These are phyloP conservation scores for Setipinna tenuifilis DNA, from an alignment of 2,797 vertebrate genomes.

Conservation along the genomic window DNA sequence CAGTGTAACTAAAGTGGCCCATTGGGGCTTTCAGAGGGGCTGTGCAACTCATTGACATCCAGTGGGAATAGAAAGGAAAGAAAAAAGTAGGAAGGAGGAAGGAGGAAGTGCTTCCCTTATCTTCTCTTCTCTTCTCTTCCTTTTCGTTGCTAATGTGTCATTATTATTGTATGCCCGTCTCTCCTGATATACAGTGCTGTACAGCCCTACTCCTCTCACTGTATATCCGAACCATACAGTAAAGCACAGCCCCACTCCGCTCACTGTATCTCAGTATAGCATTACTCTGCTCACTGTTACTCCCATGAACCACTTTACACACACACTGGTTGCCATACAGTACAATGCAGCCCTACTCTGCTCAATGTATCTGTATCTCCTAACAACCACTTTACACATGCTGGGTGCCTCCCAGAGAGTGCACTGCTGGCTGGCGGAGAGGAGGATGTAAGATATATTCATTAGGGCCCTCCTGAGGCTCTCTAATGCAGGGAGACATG, in stretches of 20 bases:
- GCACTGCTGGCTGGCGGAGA: slow-evolving; percentile 18
- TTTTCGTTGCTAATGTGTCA: not conserved
- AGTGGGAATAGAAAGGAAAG: not conserved
- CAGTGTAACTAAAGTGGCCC: not conserved
- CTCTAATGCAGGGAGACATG: slow-evolving; percentile 24
- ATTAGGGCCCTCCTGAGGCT: slow-evolving; percentile 30
- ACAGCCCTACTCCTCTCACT: slow-evolving; percentile 16
- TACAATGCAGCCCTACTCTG: not conserved
- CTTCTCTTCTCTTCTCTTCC: too few relatives aligned
- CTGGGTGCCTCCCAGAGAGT: slow-evolving; percentile 23
- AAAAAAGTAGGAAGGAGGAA: too few relatives aligned
- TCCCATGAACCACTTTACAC: too few relatives aligned
- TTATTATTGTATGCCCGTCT: slow-evolving; percentile 39
- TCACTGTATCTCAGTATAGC: too few relatives aligned
- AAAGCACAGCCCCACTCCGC: too few relatives aligned
- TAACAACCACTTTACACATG: slow-evolving; percentile 31
- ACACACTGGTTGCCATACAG: too few relatives aligned
- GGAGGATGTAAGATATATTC: slow-evolving; percentile 32
- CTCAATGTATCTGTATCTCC: slow-evolving; percentile 23
- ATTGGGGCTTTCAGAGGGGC: not conserved
- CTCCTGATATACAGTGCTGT: too few relatives aligned
- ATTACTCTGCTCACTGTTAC: too few relatives aligned
- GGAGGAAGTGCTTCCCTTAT: not conserved
- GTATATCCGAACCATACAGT: not conserved
- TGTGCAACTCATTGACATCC: not conserved